Conservation (phyloP, 2,888 invertebrate species). For the Lepidonotus clava region DNA sequence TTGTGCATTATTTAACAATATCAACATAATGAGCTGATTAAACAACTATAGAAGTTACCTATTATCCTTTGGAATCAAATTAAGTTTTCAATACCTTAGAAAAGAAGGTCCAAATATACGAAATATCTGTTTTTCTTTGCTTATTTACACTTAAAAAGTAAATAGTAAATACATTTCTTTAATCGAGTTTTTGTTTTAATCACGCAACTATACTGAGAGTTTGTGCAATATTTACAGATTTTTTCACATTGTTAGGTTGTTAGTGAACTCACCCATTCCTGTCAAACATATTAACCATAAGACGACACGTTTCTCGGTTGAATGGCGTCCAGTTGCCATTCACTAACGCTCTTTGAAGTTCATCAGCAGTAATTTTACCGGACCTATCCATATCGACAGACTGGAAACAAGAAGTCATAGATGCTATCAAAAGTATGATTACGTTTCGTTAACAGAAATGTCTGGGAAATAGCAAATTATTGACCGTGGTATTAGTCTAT, state of each 20-base stretch:
- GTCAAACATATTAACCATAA: slow-evolving; percentile 81
- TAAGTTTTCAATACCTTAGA: background rate
- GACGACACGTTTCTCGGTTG: slow-evolving; percentile 79
- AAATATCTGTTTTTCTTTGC: too few species aligned
- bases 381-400: slow-evolving; percentile 63
- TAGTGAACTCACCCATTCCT: slow-evolving; percentile 75
- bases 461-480: background rate
- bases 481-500: too few species aligned
- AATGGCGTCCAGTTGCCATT: slow-evolving; percentile 81
- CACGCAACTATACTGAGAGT: too few species aligned
- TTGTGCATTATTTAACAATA: background rate
- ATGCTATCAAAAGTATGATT: background rate
- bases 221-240: too few species aligned
- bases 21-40: background rate
- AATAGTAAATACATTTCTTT: too few species aligned
- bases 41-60: background rate
- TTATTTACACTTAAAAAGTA: too few species aligned
- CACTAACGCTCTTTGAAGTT: slow-evolving; percentile 70
- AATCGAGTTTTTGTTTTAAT: too few species aligned
- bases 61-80: background rate
- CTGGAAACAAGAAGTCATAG: slow-evolving; percentile 56
- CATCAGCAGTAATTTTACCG: slow-evolving; percentile 63
- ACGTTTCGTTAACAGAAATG: background rate
- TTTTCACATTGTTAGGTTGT: too few species aligned
- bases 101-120: too few species aligned